Conservation (phyloP, 2,113 vertebrate species). For the Ramphastos sulfuratus region DNA sequence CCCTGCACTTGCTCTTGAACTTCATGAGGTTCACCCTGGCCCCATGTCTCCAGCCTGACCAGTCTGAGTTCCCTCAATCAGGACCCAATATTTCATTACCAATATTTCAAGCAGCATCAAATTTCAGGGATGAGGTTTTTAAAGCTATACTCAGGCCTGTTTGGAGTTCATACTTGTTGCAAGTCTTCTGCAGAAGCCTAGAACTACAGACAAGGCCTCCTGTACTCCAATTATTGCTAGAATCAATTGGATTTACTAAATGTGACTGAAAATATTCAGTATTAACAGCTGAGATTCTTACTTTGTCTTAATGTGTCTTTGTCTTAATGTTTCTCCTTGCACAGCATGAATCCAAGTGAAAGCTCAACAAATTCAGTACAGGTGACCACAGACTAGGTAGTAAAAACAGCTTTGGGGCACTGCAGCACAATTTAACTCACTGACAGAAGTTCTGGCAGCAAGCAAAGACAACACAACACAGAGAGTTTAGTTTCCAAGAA, state of each 20-base stretch:
- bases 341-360: neutral
- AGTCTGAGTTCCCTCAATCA: neutral
- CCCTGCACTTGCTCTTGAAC: no score
- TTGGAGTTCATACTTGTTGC: neutral
- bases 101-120: neutral
- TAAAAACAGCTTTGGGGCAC: neutral
- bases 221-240: neutral
- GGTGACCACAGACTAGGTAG: neutral
- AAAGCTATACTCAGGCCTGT: neutral
- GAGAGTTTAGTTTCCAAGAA: neutral
- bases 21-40: no score
- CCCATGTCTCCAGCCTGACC: neutral
- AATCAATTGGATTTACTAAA: neutral
- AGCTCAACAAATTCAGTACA: neutral
- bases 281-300: neutral
- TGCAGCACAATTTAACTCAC: neutral
- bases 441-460: neutral
- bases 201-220: neutral
- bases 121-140: neutral
- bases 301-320: no score
- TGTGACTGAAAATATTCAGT: neutral
- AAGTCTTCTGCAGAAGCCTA: neutral
- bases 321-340: neutral
- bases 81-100: neutral
- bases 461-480: neutral